Evolutionary conservation across 2,113 vertebrate species (phyloP).

Genomic region (human (Homo sapiens)): DNA sequence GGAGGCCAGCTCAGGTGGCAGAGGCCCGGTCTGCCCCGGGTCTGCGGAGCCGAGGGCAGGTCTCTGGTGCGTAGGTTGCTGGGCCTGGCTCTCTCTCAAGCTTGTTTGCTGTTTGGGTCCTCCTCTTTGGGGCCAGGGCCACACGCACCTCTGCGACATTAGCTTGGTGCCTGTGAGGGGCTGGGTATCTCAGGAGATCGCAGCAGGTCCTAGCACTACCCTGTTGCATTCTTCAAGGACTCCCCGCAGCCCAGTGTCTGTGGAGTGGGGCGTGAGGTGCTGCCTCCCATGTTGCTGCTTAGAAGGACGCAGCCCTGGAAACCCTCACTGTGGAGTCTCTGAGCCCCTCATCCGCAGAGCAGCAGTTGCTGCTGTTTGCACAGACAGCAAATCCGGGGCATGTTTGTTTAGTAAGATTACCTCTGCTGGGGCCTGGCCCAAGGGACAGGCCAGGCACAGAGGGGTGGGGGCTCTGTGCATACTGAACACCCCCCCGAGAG

Average conservation of each 20-base stretch:
- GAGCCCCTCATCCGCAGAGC: background rate
- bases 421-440: accelerated
- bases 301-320: background rate
- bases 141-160: background rate
- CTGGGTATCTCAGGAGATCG: background rate
- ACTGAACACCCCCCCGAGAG: background rate
- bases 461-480: background rate
- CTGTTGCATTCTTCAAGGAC: background rate
- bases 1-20: background rate
- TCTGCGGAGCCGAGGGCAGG: background rate
- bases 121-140: background rate
- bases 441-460: accelerated
- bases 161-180: background rate
- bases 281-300: background rate
- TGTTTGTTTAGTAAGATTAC: slow-evolving; percentile 6
- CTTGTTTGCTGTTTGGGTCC: no score
- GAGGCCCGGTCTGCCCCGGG: background rate
- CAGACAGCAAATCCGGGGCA: background rate
- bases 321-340: background rate
- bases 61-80: background rate
- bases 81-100: background rate
- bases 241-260: accelerated
- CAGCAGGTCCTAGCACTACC: background rate
- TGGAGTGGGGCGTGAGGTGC: background rate
- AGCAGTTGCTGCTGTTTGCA: background rate